These are phyloP conservation scores for Fissipunctia ypsillon DNA, from an alignment of 2,888 invertebrate species.

Conservation along the genomic window DNA sequence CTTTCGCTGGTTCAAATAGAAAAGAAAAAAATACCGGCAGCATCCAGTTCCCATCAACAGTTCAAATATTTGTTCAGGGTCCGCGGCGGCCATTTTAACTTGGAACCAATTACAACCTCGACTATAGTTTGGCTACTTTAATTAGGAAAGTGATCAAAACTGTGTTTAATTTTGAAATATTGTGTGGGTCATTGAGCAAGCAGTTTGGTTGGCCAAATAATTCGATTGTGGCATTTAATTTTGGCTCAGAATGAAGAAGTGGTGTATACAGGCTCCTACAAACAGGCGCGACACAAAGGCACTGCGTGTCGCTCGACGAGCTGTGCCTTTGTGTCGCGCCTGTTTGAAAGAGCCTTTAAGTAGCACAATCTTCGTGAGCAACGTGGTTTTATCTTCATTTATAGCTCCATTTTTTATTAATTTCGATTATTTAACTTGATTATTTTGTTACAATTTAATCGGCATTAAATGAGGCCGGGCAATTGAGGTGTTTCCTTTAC, in stretches of 20 bases:
- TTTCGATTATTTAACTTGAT: no score
- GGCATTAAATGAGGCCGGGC: no score
- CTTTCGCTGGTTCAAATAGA: constrained; percentile 47
- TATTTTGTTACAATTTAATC: no score
- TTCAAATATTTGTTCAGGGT: constrained; percentile 76
- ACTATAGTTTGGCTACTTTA: constrained; percentile 65
- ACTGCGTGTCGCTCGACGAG: no score
- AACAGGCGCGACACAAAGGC: no score
- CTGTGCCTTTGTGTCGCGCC: no score
- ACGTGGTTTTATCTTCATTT: background rate
- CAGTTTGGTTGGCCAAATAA: constrained; percentile 8
- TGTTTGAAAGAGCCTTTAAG: no score
- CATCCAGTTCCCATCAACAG: constrained; percentile 78
- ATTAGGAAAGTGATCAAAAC: constrained; percentile 66
- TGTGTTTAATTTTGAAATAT: constrained; percentile 53
- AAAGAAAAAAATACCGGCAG: constrained; percentile 59
- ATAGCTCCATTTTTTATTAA: no score
- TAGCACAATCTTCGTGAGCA: no score
- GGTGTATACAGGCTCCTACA: no score
- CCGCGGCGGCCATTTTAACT: constrained; percentile 68
- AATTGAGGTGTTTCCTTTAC: no score
- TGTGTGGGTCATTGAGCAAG: constrained; percentile 31
- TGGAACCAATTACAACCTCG: constrained; percentile 63
- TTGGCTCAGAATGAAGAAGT: background rate
- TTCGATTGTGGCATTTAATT: background rate